Conservation (phyloP, 2,888 invertebrate genomes). For the Synanthedon vespiformis region DNA sequence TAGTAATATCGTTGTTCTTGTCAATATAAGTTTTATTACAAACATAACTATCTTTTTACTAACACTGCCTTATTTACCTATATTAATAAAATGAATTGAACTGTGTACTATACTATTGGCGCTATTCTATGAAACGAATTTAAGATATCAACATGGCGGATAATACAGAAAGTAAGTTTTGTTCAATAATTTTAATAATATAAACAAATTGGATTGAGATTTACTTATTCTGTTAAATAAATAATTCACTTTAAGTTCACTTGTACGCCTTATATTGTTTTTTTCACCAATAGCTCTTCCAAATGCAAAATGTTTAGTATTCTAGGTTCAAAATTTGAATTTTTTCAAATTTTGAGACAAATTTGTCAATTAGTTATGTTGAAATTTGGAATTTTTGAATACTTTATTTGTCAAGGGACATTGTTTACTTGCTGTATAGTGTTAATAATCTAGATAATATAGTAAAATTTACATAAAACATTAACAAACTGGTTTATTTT, state of each 20-base stretch:
- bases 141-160: slow-evolving; percentile 82
- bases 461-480: too few relatives aligned
- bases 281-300: background rate
- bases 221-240: background rate
- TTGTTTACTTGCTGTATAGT: too few relatives aligned
- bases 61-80: too few relatives aligned
- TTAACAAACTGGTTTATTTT: background rate
- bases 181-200: slow-evolving; percentile 36
- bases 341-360: slow-evolving; percentile 58
- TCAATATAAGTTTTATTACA: too few relatives aligned
- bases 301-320: slow-evolving; percentile 23
- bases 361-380: slow-evolving; percentile 42
- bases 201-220: background rate
- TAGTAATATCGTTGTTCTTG: too few relatives aligned
- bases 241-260: background rate
- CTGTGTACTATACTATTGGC: slow-evolving; percentile 34
- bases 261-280: background rate
- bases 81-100: too few relatives aligned
- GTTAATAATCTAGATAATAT: too few relatives aligned
- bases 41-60: too few relatives aligned
- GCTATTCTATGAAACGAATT: slow-evolving; percentile 47
- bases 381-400: slow-evolving; percentile 21
- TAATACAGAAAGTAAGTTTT: slow-evolving; percentile 82
- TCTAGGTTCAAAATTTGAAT: slow-evolving; percentile 68
- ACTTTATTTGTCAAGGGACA: too few relatives aligned